Conservation (phyloP, 2,888 invertebrate species). For the Chrysina gloriosa region DNA sequence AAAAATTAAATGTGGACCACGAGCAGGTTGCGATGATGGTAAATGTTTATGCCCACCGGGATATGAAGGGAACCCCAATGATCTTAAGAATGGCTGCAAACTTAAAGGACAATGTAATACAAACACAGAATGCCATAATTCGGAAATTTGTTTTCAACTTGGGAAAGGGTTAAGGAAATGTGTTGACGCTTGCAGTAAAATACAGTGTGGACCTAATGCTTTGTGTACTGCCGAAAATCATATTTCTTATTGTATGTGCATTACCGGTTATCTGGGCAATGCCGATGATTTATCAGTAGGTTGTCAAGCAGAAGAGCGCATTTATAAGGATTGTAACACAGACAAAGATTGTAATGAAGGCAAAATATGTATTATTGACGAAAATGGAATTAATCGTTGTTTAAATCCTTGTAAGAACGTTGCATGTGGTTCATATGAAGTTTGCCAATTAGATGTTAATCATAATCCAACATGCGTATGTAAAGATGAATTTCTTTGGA, state of each 20-base stretch:
- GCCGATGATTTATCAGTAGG: conserved; percentile 83
- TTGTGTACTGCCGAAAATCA: conserved; percentile 87
- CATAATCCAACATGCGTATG: conserved; percentile 85
- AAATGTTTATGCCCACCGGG: conserved; percentile 84
- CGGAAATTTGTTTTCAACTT: conserved; percentile 89
- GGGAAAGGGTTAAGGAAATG: conserved; percentile 84
- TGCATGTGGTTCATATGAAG: conserved; percentile 85
- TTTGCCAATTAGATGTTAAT: conserved; percentile 75
- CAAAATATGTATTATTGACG: conserved; percentile 75
- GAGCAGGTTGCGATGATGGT: conserved; percentile 84
- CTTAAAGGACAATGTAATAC: conserved; percentile 81
- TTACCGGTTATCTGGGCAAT: conserved; percentile 84
- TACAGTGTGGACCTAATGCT: conserved; percentile 92
- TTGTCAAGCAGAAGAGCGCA: conserved; percentile 78
- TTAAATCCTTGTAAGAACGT: conserved; percentile 83
- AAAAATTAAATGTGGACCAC: conserved; percentile 81
- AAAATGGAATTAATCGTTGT: conserved; percentile 76
- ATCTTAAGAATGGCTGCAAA: conserved; percentile 77
- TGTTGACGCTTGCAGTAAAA: conserved; percentile 86
- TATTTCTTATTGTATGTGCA: conserved; percentile 86
- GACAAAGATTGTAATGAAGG: conserved; percentile 80
- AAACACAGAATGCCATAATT: conserved; percentile 83
- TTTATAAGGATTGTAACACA: conserved; percentile 73
- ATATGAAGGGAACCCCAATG: conserved; percentile 80
- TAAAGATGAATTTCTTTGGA: conserved; percentile 82